Evolutionary conservation across 2,113 vertebrate species (phyloP).

Genomic region (Callipepla squamata): DNA sequence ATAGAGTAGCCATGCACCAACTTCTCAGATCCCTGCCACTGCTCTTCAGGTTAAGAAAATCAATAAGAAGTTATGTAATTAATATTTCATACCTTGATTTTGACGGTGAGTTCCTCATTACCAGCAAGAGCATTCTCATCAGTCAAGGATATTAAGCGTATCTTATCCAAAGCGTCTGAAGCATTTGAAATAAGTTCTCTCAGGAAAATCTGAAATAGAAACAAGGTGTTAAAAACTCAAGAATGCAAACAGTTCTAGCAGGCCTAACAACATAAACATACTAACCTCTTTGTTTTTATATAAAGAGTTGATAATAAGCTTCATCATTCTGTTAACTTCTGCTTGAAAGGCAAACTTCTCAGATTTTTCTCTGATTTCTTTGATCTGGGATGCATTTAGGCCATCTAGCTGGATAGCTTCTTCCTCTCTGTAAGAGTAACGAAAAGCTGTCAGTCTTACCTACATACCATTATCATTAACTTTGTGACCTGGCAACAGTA

Average conservation of each 20-base stretch:
- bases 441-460: neutral
- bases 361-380: constrained; percentile 96
- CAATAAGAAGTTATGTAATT: neutral
- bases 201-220: constrained; percentile 87
- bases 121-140: constrained; percentile 85
- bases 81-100: constrained; percentile 87
- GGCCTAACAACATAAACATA: neutral
- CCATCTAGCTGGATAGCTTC: constrained; percentile 97
- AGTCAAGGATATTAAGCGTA: constrained; percentile 90
- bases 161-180: constrained; percentile 94
- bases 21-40: neutral
- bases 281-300: constrained; percentile 99
- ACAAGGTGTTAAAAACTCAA: neutral
- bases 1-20: neutral
- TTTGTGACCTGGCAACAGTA: neutral
- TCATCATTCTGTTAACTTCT: constrained; percentile 99
- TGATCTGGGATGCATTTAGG: constrained; percentile 95
- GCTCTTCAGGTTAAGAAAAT: rapidly evolving
- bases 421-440: constrained; percentile 86
- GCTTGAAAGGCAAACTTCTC: constrained; percentile 97
- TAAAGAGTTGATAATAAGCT: constrained; percentile 97
- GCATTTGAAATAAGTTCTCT: constrained; percentile 95
- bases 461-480: neutral
- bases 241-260: neutral
- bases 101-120: constrained; percentile 92